These are phyloP conservation scores for Bradysia coprophila DNA, from an alignment of 1,140 invertebrate genomes.

Conservation along the genomic window DNA sequence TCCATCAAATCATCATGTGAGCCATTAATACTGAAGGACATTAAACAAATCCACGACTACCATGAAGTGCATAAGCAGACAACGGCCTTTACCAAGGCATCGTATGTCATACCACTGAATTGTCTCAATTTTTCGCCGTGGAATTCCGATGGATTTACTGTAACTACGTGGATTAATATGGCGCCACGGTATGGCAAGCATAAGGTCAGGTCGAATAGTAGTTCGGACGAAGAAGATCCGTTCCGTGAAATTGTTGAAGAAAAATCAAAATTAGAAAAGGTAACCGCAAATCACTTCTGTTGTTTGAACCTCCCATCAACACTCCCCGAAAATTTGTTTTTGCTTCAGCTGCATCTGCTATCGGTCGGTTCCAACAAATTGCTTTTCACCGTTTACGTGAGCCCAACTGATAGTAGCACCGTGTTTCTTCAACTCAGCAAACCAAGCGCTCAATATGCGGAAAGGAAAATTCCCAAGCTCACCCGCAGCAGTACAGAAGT, in stretches of 20 bases:
- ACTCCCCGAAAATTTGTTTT: no score
- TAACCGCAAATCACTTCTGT: no score
- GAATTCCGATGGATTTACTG: slow-evolving; percentile 14
- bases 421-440: slow-evolving; percentile 16
- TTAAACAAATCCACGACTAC: slow-evolving; percentile 14
- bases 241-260: no score
- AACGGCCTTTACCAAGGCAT: slow-evolving; percentile 16
- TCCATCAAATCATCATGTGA: slow-evolving; percentile 15
- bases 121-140: slow-evolving; percentile 12
- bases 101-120: slow-evolving; percentile 17
- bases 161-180: slow-evolving; percentile 19
- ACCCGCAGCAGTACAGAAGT: slow-evolving; percentile 3
- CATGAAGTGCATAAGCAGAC: slow-evolving; percentile 13
- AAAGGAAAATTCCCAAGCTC: background rate
- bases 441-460: slow-evolving; percentile 11
- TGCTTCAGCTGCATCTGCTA: slow-evolving; percentile 13
- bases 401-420: slow-evolving; percentile 11
- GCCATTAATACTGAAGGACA: slow-evolving; percentile 10
- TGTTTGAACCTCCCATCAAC: no score
- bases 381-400: slow-evolving; percentile 17
- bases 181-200: slow-evolving; percentile 14
- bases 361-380: slow-evolving; percentile 18
- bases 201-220: slow-evolving; percentile 14
- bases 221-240: no score
- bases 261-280: no score